A percentile compares a stretch with the other conserved stretches of the same genome.
phyloP scores from a whole-genome alignment of 2,797 vertebrate species.

The Eulemur albifrons region DNA sequence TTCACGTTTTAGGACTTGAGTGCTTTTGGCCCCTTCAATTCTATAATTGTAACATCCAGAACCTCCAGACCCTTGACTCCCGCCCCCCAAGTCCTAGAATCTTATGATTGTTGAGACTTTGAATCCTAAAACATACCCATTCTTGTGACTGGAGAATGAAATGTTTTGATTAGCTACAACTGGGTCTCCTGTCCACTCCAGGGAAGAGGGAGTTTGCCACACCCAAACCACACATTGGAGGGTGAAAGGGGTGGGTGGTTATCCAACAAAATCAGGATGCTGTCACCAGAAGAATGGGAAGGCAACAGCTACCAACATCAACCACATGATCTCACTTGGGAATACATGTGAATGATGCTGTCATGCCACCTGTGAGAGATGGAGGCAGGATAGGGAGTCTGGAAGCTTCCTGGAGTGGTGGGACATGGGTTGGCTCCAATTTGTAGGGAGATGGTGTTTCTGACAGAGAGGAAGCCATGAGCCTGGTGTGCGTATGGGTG shows the following conservation, averaged over 20 bases:
- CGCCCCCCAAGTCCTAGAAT: neutral
- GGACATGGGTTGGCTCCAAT: neutral
- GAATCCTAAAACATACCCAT: neutral
- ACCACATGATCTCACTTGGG: neutral
- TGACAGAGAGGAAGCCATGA: neutral
- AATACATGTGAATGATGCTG: neutral
- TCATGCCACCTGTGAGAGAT: neutral
- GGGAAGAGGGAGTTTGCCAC: neutral
- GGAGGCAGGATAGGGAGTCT: neutral
- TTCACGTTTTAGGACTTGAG: neutral
- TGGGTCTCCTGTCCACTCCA: neutral
- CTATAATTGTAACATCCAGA: neutral
- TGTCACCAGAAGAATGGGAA: neutral
- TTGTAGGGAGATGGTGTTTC: neutral
- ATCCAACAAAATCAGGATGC: neutral
- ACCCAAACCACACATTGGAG: neutral
- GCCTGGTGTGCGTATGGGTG: no score
- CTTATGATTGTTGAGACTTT: neutral
- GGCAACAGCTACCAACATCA: neutral
- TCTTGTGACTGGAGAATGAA: neutral
- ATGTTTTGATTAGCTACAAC: neutral
- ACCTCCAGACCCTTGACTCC: no score
- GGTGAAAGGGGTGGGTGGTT: neutral
- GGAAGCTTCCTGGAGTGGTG: neutral
- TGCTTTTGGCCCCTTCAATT: neutral